phyloP scores from a whole-genome alignment of 2,797 vertebrate genomes.

The Lemur catta region DNA sequence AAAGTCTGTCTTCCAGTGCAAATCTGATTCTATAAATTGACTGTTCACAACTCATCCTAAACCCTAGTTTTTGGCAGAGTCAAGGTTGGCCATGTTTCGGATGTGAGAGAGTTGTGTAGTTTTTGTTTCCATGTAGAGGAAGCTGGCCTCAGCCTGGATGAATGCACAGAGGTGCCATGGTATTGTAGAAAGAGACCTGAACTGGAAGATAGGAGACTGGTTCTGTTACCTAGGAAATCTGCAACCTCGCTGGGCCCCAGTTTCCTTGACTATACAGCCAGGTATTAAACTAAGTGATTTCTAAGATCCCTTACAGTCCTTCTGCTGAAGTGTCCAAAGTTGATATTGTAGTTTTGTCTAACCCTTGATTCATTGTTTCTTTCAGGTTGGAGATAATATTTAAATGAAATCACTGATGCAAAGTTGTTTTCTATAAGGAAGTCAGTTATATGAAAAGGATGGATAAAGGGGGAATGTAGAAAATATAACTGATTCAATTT shows the following conservation, averaged over 20 bases:
- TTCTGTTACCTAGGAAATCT: not conserved
- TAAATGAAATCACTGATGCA: slow-evolving; percentile 14
- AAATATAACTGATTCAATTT: not conserved
- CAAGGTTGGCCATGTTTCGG: not conserved
- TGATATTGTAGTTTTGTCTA: not conserved
- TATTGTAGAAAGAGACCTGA: not conserved
- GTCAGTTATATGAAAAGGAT: not conserved
- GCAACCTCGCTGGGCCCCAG: not conserved
- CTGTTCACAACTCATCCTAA: not conserved
- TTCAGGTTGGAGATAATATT: not conserved
- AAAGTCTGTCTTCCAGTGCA: slow-evolving; percentile 21
- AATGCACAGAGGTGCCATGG: not conserved
- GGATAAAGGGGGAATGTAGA: not conserved
- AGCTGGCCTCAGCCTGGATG: not conserved
- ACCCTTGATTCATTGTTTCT: not conserved
- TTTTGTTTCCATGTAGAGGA: not conserved
- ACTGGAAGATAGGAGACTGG: not conserved
- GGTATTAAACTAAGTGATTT: not conserved
- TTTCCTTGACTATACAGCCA: not conserved
- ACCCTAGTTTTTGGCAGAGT: not conserved
- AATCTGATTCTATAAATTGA: not conserved
- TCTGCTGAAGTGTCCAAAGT: not conserved
- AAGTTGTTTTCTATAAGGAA: not conserved
- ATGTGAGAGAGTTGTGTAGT: not conserved
- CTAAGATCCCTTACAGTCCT: not conserved